Evolutionary conservation across 2,888 invertebrate genomes (phyloP).

Genomic region (Laothoe populi): DNA sequence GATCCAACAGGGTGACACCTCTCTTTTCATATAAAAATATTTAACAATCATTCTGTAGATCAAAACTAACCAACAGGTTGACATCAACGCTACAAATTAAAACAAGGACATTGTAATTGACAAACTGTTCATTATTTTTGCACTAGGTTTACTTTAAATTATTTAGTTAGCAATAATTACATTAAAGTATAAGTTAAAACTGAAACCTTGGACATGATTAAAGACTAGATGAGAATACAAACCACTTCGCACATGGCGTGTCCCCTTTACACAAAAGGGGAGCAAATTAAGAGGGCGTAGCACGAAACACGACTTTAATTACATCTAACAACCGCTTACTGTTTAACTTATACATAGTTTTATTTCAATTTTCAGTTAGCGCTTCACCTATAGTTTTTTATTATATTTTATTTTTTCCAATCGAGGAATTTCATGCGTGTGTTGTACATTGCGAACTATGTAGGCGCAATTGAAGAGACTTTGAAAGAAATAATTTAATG

Average conservation of each 20-base stretch:
- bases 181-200: constrained; percentile 38
- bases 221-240: constrained; percentile 23
- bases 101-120: constrained; percentile 7
- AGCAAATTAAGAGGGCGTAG: constrained; percentile 64
- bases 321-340: constrained; percentile 55
- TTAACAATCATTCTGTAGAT: too few species aligned
- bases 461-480: neutral
- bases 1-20: too few species aligned
- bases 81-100: neutral
- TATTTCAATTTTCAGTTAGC: constrained; percentile 34
- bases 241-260: constrained; percentile 68
- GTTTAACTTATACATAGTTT: constrained; percentile 43
- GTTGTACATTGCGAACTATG: constrained; percentile 33
- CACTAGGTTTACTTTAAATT: constrained; percentile 20
- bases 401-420: neutral
- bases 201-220: constrained; percentile 47
- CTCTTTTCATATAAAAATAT: too few species aligned
- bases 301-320: constrained; percentile 66
- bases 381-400: too few species aligned
- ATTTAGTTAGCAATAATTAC: constrained; percentile 13
- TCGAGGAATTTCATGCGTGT: neutral
- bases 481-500: constrained; percentile 4
- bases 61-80: neutral
- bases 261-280: constrained; percentile 50
- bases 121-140: constrained; percentile 5